These are phyloP conservation scores for Otus scops DNA, from an alignment of 2,797 vertebrate species.

Conservation along the genomic window DNA sequence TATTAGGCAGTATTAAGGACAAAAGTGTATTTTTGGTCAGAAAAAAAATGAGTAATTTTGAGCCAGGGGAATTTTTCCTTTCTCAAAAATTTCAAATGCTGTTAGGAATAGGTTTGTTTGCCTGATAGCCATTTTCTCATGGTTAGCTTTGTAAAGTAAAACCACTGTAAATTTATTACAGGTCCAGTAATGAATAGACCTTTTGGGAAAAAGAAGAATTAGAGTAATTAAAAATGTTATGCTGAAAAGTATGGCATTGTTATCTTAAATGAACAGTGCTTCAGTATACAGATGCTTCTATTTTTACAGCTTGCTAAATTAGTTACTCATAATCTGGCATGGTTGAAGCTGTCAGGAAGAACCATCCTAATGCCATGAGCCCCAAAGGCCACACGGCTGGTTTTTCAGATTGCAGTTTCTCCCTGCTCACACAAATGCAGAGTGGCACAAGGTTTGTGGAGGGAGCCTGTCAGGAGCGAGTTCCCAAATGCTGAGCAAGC, in stretches of 20 bases:
- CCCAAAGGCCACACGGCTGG: not conserved
- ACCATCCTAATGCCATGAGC: not conserved
- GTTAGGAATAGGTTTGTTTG: not conserved
- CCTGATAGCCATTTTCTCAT: not conserved
- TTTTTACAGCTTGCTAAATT: constrained; percentile 20
- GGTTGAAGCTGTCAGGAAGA: not conserved
- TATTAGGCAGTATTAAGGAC: not conserved
- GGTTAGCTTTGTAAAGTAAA: not conserved
- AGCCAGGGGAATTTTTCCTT: not conserved
- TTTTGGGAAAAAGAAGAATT: not conserved
- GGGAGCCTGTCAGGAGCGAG: not conserved
- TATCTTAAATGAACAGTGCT: not conserved
- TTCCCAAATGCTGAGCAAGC: not conserved
- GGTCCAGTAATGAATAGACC: not conserved
- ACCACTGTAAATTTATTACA: not conserved
- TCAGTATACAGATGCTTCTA: not conserved
- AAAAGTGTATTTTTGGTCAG: not conserved
- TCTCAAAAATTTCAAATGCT: not conserved
- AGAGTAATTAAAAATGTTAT: not conserved
- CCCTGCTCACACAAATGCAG: not conserved
- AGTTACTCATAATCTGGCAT: not conserved
- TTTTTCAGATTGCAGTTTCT: not conserved
- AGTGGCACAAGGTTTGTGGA: not conserved
- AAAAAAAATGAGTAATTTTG: not conserved
- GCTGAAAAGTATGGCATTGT: not conserved